Conservation (phyloP, 2,888 invertebrate species). For the Acrobasis repandana region DNA sequence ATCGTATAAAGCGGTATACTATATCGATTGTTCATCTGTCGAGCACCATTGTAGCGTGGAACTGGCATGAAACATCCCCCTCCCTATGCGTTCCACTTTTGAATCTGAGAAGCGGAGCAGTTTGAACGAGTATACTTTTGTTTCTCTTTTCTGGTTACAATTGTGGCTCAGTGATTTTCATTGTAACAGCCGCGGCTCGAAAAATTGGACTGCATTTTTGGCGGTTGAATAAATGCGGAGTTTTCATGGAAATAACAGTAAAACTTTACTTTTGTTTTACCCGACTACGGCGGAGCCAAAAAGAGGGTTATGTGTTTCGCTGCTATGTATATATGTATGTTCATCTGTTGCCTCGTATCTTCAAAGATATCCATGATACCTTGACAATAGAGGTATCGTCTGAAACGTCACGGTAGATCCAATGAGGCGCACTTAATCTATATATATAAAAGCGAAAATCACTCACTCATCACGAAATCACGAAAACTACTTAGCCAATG, state of each 20-base stretch:
- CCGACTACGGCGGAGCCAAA: too few species aligned
- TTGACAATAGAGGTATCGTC: too few species aligned
- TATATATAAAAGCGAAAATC: too few species aligned
- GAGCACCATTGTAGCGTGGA: slow-evolving; percentile 9
- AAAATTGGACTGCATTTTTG: slow-evolving; percentile 7
- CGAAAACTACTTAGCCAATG: too few species aligned
- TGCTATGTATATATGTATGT: too few species aligned
- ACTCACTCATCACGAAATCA: too few species aligned
- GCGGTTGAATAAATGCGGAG: slow-evolving; percentile 4
- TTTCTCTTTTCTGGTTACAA: not conserved
- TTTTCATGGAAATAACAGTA: not conserved
- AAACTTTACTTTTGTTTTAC: not conserved
- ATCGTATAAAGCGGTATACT: not conserved
- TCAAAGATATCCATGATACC: too few species aligned
- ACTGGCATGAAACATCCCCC: slow-evolving; percentile 15
- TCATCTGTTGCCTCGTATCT: too few species aligned
- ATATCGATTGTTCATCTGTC: slow-evolving; percentile 14
- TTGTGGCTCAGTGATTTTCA: slow-evolving; percentile 13
- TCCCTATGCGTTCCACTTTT: slow-evolving; percentile 12
- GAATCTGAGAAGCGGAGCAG: slow-evolving; percentile 12
- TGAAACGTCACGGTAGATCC: too few species aligned
- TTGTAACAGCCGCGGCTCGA: slow-evolving; percentile 6
- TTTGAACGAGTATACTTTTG: slow-evolving; percentile 17
- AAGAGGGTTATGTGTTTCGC: too few species aligned
- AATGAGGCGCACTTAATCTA: too few species aligned